These are phyloP conservation scores for Myiopsitta monachus DNA, from an alignment of 2,113 vertebrate species.

Conservation along the genomic window DNA sequence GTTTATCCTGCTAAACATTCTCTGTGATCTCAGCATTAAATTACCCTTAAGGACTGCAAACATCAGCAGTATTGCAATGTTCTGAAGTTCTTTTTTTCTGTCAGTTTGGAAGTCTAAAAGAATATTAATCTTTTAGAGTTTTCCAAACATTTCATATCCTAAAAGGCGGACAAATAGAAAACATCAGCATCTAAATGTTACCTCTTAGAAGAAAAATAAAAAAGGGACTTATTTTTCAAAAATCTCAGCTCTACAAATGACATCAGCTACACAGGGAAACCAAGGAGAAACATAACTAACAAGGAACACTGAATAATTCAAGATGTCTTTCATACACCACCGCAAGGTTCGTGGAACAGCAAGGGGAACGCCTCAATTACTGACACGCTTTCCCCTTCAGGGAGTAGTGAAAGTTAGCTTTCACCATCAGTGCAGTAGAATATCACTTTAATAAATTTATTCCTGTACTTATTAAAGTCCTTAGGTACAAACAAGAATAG, in stretches of 20 bases:
- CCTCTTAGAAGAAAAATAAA: not conserved
- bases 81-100: not conserved
- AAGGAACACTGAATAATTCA: slow-evolving; percentile 60
- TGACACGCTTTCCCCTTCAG: slow-evolving; percentile 14
- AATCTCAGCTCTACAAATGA: not conserved
- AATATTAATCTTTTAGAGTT: not conserved
- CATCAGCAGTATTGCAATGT: not conserved
- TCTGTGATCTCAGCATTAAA: slow-evolving; percentile 33
- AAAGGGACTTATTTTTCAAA: not conserved
- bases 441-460: slow-evolving; percentile 31
- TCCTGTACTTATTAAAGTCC: slow-evolving; percentile 8
- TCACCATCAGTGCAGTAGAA: not conserved
- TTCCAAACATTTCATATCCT: not conserved
- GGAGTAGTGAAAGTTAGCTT: slow-evolving; percentile 42
- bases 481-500: not conserved
- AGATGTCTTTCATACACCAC: slow-evolving; percentile 15
- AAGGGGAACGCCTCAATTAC: slow-evolving; percentile 6
- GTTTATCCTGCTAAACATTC: slow-evolving; percentile 14
- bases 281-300: slow-evolving; percentile 43
- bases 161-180: not conserved
- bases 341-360: not conserved
- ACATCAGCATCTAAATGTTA: not conserved
- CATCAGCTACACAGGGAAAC: not conserved
- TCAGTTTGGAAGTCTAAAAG: not conserved
- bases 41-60: slow-evolving; percentile 9